phyloP scores from a whole-genome alignment of 1,140 invertebrate species.

The Calephelis nemesis region DNA sequence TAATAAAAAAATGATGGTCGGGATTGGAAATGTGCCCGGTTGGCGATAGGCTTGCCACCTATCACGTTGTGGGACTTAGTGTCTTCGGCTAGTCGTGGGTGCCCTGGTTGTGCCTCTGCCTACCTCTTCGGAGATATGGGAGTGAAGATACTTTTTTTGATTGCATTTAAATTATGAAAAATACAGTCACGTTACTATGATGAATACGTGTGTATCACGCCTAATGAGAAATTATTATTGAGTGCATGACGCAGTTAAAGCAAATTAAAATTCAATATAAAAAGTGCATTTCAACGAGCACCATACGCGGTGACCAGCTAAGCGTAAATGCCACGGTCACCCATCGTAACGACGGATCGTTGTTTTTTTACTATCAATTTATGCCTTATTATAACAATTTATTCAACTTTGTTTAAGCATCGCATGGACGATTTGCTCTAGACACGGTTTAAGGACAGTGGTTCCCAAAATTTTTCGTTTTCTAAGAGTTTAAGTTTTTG shows the following conservation, averaged over 20 bases:
- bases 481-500: too few relatives aligned
- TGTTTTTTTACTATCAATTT: constrained; percentile 48
- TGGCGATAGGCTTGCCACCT: too few relatives aligned
- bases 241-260: constrained; percentile 29
- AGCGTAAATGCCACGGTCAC: constrained; percentile 74
- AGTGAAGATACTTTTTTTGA: too few relatives aligned
- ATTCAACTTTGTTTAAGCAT: constrained; percentile 53
- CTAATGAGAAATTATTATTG: constrained; percentile 27
- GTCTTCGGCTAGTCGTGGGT: too few relatives aligned
- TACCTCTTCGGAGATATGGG: too few relatives aligned
- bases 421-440: constrained; percentile 57
- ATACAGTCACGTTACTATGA: not conserved
- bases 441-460: constrained; percentile 29
- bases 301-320: constrained; percentile 53
- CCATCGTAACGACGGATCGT: constrained; percentile 60
- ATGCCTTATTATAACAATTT: constrained; percentile 69
- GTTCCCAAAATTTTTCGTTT: too few relatives aligned
- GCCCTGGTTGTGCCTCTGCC: too few relatives aligned
- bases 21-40: too few relatives aligned
- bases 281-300: constrained; percentile 53
- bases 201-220: constrained; percentile 8
- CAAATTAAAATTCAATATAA: constrained; percentile 41
- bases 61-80: too few relatives aligned
- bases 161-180: too few relatives aligned
- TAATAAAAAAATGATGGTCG: too few relatives aligned